Percentiles rank a stretch among this genome's conserved stretches.
These are phyloP conservation scores for Oriolus oriolus DNA, from an alignment of 2,113 vertebrate species.

Conservation along the genomic window DNA sequence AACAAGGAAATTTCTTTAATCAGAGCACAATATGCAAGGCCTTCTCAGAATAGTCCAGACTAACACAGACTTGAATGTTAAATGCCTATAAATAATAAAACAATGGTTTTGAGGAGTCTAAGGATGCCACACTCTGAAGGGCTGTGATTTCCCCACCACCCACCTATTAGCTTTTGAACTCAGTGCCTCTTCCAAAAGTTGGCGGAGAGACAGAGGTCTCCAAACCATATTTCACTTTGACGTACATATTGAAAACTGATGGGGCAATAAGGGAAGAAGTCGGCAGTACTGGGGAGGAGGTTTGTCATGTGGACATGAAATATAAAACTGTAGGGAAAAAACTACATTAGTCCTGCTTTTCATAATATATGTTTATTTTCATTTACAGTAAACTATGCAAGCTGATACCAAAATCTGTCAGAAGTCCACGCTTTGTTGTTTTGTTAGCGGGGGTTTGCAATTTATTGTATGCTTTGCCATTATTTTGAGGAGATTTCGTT, in stretches of 20 bases:
- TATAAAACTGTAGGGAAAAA: neutral
- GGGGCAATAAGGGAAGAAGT: neutral
- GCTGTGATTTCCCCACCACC: neutral
- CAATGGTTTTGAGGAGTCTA: neutral
- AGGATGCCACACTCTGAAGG: neutral
- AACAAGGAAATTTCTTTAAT: neutral
- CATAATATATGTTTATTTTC: neutral
- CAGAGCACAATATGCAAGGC: neutral
- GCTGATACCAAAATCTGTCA: neutral
- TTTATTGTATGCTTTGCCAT: neutral
- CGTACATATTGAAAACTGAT: neutral
- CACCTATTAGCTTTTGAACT: neutral
- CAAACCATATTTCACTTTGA: neutral
- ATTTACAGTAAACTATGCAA: neutral
- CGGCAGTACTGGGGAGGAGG: neutral
- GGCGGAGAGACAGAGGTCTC: neutral
- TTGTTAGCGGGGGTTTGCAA: neutral
- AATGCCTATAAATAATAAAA: neutral
- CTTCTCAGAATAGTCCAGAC: neutral
- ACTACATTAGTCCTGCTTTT: neutral
- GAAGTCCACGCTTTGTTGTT: neutral
- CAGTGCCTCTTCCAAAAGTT: neutral
- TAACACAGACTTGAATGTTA: neutral
- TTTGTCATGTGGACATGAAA: neutral
- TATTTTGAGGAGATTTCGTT: neutral